Conservation (phyloP, 2,888 invertebrate genomes). For the Drosophila pseudotakahashii region DNA sequence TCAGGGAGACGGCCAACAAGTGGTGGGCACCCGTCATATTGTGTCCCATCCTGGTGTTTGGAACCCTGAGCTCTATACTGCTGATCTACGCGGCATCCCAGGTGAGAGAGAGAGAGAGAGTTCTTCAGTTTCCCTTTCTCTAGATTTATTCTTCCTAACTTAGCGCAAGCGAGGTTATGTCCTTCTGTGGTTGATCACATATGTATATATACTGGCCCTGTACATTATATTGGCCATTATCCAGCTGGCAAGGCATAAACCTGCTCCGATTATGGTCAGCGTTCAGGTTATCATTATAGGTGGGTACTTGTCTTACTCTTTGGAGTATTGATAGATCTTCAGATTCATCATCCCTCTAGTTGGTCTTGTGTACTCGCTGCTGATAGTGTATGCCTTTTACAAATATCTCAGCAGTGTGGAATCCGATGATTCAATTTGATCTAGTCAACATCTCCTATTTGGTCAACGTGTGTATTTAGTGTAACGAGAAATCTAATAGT, state of each 20-base stretch:
- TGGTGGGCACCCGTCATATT: conserved; percentile 23
- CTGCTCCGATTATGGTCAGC: background rate
- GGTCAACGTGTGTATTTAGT: background rate
- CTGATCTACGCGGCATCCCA: conserved; percentile 44
- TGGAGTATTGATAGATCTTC: background rate
- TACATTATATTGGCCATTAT: conserved; percentile 20
- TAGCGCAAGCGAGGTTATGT: conserved; percentile 30
- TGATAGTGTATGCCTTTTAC: conserved; percentile 34
- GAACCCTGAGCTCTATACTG: conserved; percentile 40
- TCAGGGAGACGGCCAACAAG: conserved; percentile 18
- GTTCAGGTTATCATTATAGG: conserved; percentile 11
- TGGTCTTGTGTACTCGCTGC: conserved; percentile 19
- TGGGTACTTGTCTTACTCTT: background rate
- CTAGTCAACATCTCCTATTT: background rate
- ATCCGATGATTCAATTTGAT: background rate
- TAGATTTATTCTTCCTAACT: background rate
- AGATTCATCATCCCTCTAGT: conserved; percentile 2
- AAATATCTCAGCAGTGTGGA: background rate
- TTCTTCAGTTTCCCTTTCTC: too few relatives aligned
- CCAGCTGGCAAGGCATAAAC: background rate
- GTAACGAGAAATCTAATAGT: background rate
- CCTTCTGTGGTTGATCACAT: conserved; percentile 34
- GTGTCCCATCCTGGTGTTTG: conserved; percentile 22
- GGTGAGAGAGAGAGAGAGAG: conserved; percentile 28
- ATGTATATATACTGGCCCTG: conserved; percentile 9